These are phyloP conservation scores for Axea sp. DNA, from an alignment of 2,888 invertebrate species.

Conservation along the genomic window DNA sequence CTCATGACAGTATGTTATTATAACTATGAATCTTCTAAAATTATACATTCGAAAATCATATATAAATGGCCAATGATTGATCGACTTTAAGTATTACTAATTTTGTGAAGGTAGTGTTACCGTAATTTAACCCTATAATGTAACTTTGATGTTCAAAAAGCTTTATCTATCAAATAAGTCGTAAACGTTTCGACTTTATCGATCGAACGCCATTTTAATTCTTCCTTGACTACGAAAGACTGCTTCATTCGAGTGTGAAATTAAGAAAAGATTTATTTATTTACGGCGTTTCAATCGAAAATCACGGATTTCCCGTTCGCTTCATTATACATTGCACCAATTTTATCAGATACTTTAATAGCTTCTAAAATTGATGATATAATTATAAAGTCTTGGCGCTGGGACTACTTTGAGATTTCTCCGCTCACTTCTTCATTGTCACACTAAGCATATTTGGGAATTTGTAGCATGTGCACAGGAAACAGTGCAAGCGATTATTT, in stretches of 20 bases:
- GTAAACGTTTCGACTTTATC: slow-evolving; percentile 35
- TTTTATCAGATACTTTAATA: slow-evolving; percentile 43
- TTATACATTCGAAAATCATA: no score
- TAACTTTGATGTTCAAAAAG: slow-evolving; percentile 9
- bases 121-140: slow-evolving; percentile 14
- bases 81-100: no score
- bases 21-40: no score
- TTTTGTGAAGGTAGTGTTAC: background rate
- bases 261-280: slow-evolving; percentile 56
- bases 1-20: no score
- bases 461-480: slow-evolving; percentile 29
- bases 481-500: slow-evolving; percentile 49
- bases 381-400: slow-evolving; percentile 46
- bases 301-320: slow-evolving; percentile 12
- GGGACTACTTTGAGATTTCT: slow-evolving; percentile 29
- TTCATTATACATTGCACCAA: slow-evolving; percentile 47
- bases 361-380: slow-evolving; percentile 49
- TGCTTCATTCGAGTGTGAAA: slow-evolving; percentile 43
- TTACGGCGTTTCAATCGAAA: slow-evolving; percentile 44
- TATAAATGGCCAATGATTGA: no score
- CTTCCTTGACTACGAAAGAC: slow-evolving; percentile 10
- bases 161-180: slow-evolving; percentile 36
- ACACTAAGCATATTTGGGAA: slow-evolving; percentile 48
- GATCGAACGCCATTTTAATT: slow-evolving; percentile 50
- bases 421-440: slow-evolving; percentile 51